Conservation (phyloP, 2,113 vertebrate species). For the Cygnus buccinator region DNA sequence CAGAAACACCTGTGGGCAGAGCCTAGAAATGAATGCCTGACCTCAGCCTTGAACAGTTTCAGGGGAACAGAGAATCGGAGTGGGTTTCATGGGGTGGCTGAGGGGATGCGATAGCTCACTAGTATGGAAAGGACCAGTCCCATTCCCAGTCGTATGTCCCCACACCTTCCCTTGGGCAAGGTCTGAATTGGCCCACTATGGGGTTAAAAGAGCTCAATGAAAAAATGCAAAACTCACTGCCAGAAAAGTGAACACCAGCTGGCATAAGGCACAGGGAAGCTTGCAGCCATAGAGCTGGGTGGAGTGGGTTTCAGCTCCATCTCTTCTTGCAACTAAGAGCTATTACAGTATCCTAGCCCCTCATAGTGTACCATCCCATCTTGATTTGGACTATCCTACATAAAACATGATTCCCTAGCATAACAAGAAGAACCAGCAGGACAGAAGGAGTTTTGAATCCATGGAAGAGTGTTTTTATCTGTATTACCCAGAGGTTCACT, state of each 20-base stretch:
- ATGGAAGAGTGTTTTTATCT: not conserved
- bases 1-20: not conserved
- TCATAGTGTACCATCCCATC: not conserved
- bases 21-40: not conserved
- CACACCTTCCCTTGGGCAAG: not conserved
- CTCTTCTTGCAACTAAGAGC: not conserved
- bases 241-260: rapidly evolving
- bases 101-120: not conserved
- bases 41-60: not conserved
- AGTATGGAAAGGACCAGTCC: not conserved
- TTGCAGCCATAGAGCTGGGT: not conserved
- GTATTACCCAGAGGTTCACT: not conserved
- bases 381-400: not conserved
- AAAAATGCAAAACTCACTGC: not conserved
- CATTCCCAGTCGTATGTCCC: not conserved
- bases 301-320: not conserved
- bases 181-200: not conserved
- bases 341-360: not conserved
- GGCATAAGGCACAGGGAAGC: not conserved
- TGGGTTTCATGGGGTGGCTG: not conserved
- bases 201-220: not conserved
- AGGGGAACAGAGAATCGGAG: not conserved
- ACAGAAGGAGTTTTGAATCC: not conserved
- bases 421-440: not conserved
- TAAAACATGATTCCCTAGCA: not conserved